Base-by-base conservation (phyloP, 2,888 invertebrate genomes). In the Tenodera sinensis region DNA sequence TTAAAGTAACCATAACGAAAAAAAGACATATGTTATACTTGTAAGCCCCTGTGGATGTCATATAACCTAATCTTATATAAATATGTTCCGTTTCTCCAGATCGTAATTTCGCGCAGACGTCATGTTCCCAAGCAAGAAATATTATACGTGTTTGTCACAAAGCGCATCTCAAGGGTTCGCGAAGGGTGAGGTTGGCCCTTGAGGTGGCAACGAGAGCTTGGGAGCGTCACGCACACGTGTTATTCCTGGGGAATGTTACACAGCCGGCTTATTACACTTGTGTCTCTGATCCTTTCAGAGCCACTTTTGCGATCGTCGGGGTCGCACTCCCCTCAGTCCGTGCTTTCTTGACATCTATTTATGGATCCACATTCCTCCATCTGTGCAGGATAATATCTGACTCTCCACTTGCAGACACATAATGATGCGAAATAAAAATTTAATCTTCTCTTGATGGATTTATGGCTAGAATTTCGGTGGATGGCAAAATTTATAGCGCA, bases 371-470 rank as follows among this genome's bases (percentile, higher is more conserved):
- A 87, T 87, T 87, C 87, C 87, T 42, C 27, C 83, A 34, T 20
- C n/a, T 81, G 30, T 87, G 30, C 14, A 83, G 27, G 27, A 28
- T 28, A 83, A 27, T 83, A 27, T 28, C 83, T 20, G 34, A 34
- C 83, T 82, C 28, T 87, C 15, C 83, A 42, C 47, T 81, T 34
- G 82, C n/a, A 87, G 87, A 83, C 85, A 89, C 89, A 89, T 90
- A 89, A 89, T 88, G 89, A 90, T 89, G 85, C 83, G 54, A 89
- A 89, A 89, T 88, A 89, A 90, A 88, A 90, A 89, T 89, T 89
- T 90, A 89, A 90, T 90, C 90, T 90, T 71, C 86, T 84, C 85
- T 83, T 90, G 90, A 90, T 89, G 90, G 90, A 90, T 90, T 90
- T 89, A 90, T 88, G n/a, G 88, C 85, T 34, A 82, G 84, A 71